Base-by-base conservation (phyloP, 2,888 invertebrate genomes). In the Synergus laeviventris region DNA sequence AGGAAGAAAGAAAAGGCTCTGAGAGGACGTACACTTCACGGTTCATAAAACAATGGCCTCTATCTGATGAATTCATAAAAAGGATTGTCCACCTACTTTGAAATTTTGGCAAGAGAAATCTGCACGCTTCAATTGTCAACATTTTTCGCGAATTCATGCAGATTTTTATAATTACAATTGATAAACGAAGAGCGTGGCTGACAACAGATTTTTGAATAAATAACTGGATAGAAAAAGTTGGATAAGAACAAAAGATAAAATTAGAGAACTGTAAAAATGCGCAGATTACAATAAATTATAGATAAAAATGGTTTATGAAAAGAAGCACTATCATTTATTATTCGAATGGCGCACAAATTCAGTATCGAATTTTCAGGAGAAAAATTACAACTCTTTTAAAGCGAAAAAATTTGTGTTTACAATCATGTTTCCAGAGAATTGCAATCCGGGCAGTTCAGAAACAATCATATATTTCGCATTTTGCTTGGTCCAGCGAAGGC, bases 41-140 rank as follows among this genome's bases (percentile, higher is more conserved):
- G 70, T 24, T 45, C 24, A 24, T 70, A 54, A 70, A 24, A 70
- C 70, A 70, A 54, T 49, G 70, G 70, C 45, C 49, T 70, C 49
- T 49, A 70, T 70, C 49, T 70, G 49, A 49, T n/a, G 18, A 70
- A 70, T 24, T 70, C n/a, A 24, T 49, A 70, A 64, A 70, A 70
- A 70, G 31, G 24, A 70, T 31, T 49, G 45, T 70, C 9, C 70
- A 36, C 49, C 45, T 70, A 49, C 70, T 70, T 70, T 70, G 31
- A 31, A 64, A 70, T 31, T 70, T 70, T 24, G 45, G 49, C 11
- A 70, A 49, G 70, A 54, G 70, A 70, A 70, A 70, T 70, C 70
- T 54, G 70, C 59, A 59, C 59, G 59, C 24, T 59, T 24, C 21
- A 21, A 14, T 24, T 11, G 21, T 5, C 5, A 14, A 59, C 14